phyloP scores from a whole-genome alignment of 23 tunicate species.

The Clavelina lepadiformis region DNA sequence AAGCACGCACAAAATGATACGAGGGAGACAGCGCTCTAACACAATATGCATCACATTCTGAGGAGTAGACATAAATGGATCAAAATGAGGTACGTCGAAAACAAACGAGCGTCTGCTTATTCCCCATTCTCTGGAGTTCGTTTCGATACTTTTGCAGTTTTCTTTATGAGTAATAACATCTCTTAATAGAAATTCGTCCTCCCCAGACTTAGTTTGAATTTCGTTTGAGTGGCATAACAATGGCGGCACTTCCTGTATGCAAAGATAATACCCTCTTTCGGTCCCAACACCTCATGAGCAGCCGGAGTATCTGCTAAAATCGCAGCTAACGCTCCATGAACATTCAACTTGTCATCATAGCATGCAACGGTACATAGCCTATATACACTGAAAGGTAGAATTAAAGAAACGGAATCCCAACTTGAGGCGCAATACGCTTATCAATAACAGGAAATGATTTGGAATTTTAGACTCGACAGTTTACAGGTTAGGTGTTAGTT shows the following conservation, averaged over 20 bases:
- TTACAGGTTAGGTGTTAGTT: too few species aligned
- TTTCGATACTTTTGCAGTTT: neutral
- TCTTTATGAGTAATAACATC: neutral
- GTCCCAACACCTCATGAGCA: conserved; percentile 5
- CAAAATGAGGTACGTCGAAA: conserved; percentile 3
- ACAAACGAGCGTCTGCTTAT: conserved; percentile 12
- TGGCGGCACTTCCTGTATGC: conserved; percentile 2
- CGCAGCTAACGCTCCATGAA: conserved; percentile 4
- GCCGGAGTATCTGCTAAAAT: conserved; percentile 3
- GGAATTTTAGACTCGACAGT: too few species aligned
- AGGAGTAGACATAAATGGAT: conserved; percentile 11
- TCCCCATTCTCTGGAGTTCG: neutral
- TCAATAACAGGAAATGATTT: too few species aligned
- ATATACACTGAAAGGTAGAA: too few species aligned
- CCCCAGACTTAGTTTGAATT: neutral
- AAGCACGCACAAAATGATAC: too few species aligned
- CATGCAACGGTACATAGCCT: too few species aligned
- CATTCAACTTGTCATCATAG: neutral
- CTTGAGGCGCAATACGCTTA: too few species aligned
- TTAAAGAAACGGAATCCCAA: too few species aligned
- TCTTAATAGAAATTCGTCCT: neutral
- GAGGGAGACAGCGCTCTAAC: too few species aligned
- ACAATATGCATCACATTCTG: conserved; percentile 19
- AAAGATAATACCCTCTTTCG: conserved; percentile 3
- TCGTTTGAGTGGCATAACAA: neutral